These are phyloP conservation scores for Penaeus vannamei DNA, from an alignment of 1,140 invertebrate genomes.

Conservation along the genomic window DNA sequence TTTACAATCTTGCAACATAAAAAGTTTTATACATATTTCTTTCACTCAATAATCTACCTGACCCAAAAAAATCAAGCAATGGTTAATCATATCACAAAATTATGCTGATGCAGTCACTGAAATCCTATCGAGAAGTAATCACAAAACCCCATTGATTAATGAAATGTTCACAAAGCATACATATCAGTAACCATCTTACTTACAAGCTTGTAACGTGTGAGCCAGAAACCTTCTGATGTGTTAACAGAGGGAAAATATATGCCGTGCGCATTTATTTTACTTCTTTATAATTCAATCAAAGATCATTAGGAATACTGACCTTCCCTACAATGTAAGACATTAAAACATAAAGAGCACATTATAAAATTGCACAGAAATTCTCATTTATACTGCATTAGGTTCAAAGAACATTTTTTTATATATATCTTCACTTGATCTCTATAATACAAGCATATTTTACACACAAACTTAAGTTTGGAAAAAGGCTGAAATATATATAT, in stretches of 20 bases:
- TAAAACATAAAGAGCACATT: constrained; percentile 45
- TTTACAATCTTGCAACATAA: constrained; percentile 26
- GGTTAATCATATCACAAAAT: constrained; percentile 24
- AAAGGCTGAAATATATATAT: constrained; percentile 41
- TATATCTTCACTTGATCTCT: not conserved
- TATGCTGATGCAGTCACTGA: constrained; percentile 17
- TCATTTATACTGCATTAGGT: not conserved
- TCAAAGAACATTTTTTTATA: not conserved
- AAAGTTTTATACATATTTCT: not conserved
- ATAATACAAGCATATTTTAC: constrained; percentile 42
- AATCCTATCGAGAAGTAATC: constrained; percentile 10
- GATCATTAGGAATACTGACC: not conserved
- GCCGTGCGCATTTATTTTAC: constrained; percentile 13
- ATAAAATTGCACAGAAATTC: constrained; percentile 48
- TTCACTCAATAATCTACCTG: not conserved
- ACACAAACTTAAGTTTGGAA: constrained; percentile 10
- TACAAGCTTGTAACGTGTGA: too few species aligned
- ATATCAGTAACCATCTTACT: too few species aligned
- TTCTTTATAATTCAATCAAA: constrained; percentile 12
- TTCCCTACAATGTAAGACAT: constrained; percentile 24
- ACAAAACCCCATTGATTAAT: not conserved
- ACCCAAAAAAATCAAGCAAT: constrained; percentile 21
- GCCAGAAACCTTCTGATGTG: constrained; percentile 36
- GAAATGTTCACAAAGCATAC: constrained; percentile 22
- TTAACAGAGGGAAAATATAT: constrained; percentile 30